A percentile compares a stretch with the other conserved stretches of the same genome.
Conservation (phyloP, 2,797 vertebrate genomes). For the Notolabrus celidotus region DNA sequence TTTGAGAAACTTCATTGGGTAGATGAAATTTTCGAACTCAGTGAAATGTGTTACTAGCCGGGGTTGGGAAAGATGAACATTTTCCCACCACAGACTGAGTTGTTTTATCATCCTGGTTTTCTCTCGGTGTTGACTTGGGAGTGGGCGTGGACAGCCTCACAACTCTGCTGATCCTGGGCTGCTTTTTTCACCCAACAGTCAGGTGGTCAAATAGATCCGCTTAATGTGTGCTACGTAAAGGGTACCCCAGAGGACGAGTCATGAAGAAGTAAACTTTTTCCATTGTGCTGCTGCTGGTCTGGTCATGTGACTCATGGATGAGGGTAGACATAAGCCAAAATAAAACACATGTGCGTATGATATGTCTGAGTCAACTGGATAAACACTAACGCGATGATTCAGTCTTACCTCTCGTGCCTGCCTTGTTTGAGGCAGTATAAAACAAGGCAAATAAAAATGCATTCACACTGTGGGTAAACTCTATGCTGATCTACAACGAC, state of each 20-base stretch:
- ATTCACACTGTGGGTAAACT: background rate
- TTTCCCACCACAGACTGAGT: background rate
- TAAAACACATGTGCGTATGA: background rate
- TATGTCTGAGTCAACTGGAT: background rate
- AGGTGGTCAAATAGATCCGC: background rate
- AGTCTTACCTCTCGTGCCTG: conserved; percentile 23
- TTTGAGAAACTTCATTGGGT: too few relatives aligned
- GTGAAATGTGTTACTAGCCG: too few relatives aligned
- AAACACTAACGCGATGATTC: conserved; percentile 29
- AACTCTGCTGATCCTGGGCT: conserved; percentile 39
- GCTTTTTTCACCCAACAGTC: conserved; percentile 4
- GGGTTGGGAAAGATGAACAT: too few relatives aligned
- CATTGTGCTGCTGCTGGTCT: conserved; percentile 7
- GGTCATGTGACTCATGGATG: conserved; percentile 36
- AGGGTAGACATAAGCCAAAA: conserved; percentile 30
- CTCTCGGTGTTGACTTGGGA: background rate
- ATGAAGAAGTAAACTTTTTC: conserved; percentile 19
- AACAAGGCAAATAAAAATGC: background rate
- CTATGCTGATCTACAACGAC: background rate
- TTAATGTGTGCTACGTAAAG: conserved; percentile 4
- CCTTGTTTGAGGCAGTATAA: conserved; percentile 6
- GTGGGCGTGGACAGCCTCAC: background rate
- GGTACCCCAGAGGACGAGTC: conserved; percentile 24
- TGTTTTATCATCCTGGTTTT: background rate
- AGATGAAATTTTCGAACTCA: too few relatives aligned